These are phyloP conservation scores for Gastrophysa polygoni DNA, from an alignment of 2,888 invertebrate species.

Conservation along the genomic window DNA sequence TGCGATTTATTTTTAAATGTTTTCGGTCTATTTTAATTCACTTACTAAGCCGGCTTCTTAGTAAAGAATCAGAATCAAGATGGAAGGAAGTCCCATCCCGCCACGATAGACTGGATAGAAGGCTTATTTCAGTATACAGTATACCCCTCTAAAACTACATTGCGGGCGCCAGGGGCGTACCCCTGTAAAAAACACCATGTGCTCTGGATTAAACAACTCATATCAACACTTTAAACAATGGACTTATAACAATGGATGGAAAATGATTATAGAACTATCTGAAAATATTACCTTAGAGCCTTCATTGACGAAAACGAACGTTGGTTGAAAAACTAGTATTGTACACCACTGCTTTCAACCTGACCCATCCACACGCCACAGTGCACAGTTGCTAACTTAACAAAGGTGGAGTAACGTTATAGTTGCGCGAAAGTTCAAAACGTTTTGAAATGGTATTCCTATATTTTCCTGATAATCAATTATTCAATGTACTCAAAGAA, in stretches of 20 bases:
- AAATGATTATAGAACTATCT: not conserved
- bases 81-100: slow-evolving; percentile 75
- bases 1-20: slow-evolving; percentile 41
- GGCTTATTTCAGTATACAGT: slow-evolving; percentile 59
- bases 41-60: slow-evolving; percentile 72
- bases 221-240: not conserved
- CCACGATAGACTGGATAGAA: slow-evolving; percentile 63
- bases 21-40: slow-evolving; percentile 58
- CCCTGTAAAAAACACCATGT: slow-evolving; percentile 27
- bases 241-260: not conserved
- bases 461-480: too few relatives aligned
- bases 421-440: slow-evolving; percentile 23
- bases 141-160: slow-evolving; percentile 64
- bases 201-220: slow-evolving; percentile 13
- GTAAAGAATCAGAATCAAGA: slow-evolving; percentile 75
- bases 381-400: slow-evolving; percentile 12
- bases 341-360: slow-evolving; percentile 36
- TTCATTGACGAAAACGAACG: slow-evolving; percentile 9
- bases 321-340: slow-evolving; percentile 15
- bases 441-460: not conserved
- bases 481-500: too few relatives aligned
- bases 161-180: slow-evolving; percentile 61
- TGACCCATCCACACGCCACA: slow-evolving; percentile 23
- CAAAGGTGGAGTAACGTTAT: slow-evolving; percentile 17
- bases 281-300: slow-evolving; percentile 25